Conservation (phyloP, 2,888 invertebrate species). For the Hemicrepidius hirtus region DNA sequence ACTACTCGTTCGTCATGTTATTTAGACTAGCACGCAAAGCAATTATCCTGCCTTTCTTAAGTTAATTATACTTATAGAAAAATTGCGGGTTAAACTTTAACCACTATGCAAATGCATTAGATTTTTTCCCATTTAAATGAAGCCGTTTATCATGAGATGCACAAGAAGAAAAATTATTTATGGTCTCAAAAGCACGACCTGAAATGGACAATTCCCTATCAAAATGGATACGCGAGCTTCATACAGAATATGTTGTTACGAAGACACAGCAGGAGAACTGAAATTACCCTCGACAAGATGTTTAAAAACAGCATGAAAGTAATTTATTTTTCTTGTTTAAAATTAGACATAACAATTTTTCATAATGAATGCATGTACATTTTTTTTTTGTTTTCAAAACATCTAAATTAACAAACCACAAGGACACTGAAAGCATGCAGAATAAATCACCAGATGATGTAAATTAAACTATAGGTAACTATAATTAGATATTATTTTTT, state of each 20-base stretch:
- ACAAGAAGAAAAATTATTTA: conserved; percentile 12
- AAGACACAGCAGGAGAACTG: conserved; percentile 18
- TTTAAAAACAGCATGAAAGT: background rate
- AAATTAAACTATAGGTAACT: too few species aligned
- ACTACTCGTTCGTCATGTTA: conserved; percentile 3
- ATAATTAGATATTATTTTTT: background rate
- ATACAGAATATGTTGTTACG: conserved; percentile 28
- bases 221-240: conserved; percentile 13
- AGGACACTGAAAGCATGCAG: too few species aligned
- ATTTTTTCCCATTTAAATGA: conserved; percentile 12
- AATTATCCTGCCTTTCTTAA: conserved; percentile 21
- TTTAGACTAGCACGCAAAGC: conserved; percentile 18
- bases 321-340: background rate
- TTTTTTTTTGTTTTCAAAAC: too few species aligned
- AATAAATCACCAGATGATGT: too few species aligned
- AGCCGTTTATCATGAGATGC: background rate
- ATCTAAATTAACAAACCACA: too few species aligned
- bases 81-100: conserved; percentile 21
- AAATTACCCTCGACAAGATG: conserved; percentile 10
- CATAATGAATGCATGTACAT: too few species aligned
- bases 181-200: conserved; percentile 3
- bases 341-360: too few species aligned
- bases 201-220: conserved; percentile 23
- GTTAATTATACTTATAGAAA: conserved; percentile 14
- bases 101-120: conserved; percentile 2